Conservation (phyloP, 92 coral and sea anemone species). For the Heteractis magnifica region DNA sequence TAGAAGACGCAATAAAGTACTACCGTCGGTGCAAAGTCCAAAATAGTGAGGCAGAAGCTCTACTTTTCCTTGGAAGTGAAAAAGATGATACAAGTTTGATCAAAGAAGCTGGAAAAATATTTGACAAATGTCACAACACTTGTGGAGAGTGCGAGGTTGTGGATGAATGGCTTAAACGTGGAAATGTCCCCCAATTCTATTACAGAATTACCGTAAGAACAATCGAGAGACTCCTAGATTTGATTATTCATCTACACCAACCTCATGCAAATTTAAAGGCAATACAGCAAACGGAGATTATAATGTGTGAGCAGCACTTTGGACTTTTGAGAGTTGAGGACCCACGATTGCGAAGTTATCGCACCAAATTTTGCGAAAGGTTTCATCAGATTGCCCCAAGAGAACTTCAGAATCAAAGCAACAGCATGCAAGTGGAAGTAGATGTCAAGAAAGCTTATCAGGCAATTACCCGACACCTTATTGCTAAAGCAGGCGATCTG, state of each 20-base stretch:
- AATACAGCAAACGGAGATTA: constrained; percentile 33
- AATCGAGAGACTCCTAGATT: constrained; percentile 49
- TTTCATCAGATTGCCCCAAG: constrained; percentile 35
- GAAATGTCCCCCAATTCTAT: constrained; percentile 24
- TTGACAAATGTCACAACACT: constrained; percentile 48
- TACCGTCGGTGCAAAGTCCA: constrained; percentile 57
- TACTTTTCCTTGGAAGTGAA: constrained; percentile 53
- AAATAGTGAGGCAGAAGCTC: constrained; percentile 76
- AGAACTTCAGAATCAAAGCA: constrained; percentile 7
- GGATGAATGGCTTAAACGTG: constrained; percentile 32
- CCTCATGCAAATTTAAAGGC: constrained; percentile 27
- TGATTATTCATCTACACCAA: constrained; percentile 50
- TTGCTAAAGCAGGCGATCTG: constrained; percentile 20
- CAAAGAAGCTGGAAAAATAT: constrained; percentile 60
- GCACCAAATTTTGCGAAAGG: constrained; percentile 24
- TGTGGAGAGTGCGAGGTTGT: constrained; percentile 79
- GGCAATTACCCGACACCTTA: constrained; percentile 34
- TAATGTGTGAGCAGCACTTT: constrained; percentile 62
- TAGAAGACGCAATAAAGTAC: constrained; percentile 48
- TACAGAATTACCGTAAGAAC: constrained; percentile 53
- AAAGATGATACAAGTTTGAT: constrained; percentile 22
- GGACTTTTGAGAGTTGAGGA: constrained; percentile 60
- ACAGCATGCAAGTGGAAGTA: constrained; percentile 26
- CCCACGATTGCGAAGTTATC: constrained; percentile 9
- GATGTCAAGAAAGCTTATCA: constrained; percentile 43